Conservation (phyloP, 2,113 vertebrate genomes). For the Siniperca knerii region DNA sequence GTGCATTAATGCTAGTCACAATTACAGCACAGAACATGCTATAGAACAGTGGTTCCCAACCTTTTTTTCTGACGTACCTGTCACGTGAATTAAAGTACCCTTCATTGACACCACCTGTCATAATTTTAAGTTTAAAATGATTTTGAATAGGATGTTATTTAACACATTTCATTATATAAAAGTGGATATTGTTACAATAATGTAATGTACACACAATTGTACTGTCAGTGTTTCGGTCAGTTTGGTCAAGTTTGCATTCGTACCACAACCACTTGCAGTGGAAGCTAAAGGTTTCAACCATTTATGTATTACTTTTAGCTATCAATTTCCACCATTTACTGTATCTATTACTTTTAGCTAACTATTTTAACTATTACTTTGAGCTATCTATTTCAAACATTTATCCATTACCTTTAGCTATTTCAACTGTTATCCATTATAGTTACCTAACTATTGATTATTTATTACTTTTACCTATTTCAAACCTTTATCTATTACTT, state of each 20-base stretch:
- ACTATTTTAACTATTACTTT: background rate
- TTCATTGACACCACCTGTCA: background rate
- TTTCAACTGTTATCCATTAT: background rate
- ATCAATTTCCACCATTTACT: background rate
- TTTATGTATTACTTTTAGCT: too few species aligned
- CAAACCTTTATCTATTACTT: background rate
- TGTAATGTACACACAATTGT: background rate
- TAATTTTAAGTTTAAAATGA: background rate
- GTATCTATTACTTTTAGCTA: background rate
- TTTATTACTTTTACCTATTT: too few species aligned
- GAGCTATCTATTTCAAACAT: background rate
- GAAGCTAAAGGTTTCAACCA: background rate
- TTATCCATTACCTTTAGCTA: background rate
- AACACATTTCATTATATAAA: background rate
- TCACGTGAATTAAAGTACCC: background rate
- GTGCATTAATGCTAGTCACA: constrained; percentile 25
- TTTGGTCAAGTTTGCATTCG: background rate
- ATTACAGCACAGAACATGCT: background rate
- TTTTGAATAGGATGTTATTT: background rate
- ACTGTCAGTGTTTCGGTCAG: background rate
- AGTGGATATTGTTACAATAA: background rate
- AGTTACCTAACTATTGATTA: too few species aligned
- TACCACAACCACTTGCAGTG: too few species aligned
- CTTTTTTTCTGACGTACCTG: background rate
- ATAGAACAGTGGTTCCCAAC: constrained; percentile 8